Percentiles rank a stretch among this genome's conserved stretches.
phyloP scores from a whole-genome alignment of 2,888 invertebrate species.

The Mantis religiosa region DNA sequence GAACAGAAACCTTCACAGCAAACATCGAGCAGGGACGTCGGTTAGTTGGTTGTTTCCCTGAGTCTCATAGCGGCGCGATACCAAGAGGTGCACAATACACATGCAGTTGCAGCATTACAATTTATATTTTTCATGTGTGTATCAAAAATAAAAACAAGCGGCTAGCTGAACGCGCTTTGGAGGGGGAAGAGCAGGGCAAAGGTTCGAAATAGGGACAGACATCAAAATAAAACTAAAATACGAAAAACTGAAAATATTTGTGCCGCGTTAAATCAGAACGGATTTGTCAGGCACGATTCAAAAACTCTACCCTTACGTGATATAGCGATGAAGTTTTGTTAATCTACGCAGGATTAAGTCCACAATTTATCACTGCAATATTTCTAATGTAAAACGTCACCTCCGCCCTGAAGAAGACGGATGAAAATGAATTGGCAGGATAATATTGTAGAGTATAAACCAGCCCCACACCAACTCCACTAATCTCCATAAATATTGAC shows the following conservation, averaged over 20 bases:
- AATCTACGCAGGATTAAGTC: neutral
- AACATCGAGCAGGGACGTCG: neutral
- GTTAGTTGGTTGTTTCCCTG: neutral
- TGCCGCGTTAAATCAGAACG: conserved; percentile 1
- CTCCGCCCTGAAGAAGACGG: neutral
- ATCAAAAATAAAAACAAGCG: conserved; percentile 4
- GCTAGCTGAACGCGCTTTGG: neutral
- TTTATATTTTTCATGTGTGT: conserved; percentile 13
- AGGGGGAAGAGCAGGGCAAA: neutral
- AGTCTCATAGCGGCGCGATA: neutral
- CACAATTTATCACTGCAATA: neutral
- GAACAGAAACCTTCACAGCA: neutral
- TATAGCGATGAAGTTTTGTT: neutral
- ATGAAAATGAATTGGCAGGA: neutral
- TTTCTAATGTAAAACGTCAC: neutral
- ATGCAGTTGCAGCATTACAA: neutral
- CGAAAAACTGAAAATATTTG: neutral
- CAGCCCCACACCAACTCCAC: neutral
- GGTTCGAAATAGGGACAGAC: neutral
- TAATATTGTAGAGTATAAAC: neutral
- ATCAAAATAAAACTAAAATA: neutral
- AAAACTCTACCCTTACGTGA: neutral
- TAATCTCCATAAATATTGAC: neutral
- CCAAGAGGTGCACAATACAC: neutral
- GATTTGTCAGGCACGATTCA: neutral